phyloP scores from a whole-genome alignment of 2,113 vertebrate genomes.

The Rhabdomys dilectus region DNA sequence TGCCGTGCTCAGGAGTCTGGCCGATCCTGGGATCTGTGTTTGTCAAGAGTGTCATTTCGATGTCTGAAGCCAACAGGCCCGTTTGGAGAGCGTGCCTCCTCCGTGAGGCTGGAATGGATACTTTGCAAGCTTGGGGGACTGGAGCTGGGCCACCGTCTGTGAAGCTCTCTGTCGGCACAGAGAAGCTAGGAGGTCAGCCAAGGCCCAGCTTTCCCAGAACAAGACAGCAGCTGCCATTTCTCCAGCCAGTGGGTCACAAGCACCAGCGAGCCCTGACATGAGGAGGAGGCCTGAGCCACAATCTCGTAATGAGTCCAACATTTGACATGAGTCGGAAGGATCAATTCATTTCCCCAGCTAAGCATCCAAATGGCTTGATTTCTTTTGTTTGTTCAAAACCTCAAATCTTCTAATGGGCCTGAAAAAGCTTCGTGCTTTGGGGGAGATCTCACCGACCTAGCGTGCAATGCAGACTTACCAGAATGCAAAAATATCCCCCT shows the following conservation, averaged over 20 bases:
- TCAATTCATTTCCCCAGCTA: not conserved
- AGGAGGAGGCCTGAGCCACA: not conserved
- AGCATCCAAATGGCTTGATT: not conserved
- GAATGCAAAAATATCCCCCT: not conserved
- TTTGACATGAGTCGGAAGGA: not conserved
- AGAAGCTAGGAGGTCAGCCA: not conserved
- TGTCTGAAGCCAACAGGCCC: not conserved
- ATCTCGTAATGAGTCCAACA: not conserved
- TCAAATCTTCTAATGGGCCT: conserved; percentile 42
- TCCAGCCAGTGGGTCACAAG: not conserved
- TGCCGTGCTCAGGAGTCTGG: not conserved
- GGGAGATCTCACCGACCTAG: not conserved
- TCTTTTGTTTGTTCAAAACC: conserved; percentile 19
- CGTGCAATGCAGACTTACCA: rapidly evolving
- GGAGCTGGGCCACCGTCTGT: not conserved
- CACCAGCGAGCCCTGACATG: not conserved
- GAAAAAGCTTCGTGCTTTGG: not conserved
- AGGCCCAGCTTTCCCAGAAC: conserved; percentile 33
- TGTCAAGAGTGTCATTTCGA: not conserved
- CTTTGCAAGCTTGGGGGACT: not conserved
- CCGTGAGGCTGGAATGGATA: rapidly evolving
- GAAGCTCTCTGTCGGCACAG: not conserved
- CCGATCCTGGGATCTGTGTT: not conserved
- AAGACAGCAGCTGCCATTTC: not conserved
- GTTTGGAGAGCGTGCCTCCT: conserved; percentile 17